A percentile compares a stretch with the other conserved stretches of the same genome.
Conservation (phyloP, 2,113 vertebrate species). For the Argyrosomus japonicus region DNA sequence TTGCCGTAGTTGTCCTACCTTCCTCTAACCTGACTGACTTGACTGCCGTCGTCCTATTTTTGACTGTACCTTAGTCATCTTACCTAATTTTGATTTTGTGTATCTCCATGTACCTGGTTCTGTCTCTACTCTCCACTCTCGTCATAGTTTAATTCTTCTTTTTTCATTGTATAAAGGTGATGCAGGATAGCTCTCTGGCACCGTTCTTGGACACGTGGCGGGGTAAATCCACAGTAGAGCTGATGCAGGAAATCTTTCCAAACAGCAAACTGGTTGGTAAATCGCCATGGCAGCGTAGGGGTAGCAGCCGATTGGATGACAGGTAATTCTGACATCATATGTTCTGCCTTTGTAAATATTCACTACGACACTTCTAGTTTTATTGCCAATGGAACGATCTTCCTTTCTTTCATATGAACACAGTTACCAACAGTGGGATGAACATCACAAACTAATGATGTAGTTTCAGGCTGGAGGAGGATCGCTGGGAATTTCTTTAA, state of each 20-base stretch:
- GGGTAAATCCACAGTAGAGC: constrained; percentile 90
- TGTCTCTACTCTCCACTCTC: background rate
- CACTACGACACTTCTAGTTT: background rate
- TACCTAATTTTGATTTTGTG: background rate
- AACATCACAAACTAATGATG: background rate
- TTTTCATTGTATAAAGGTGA: constrained; percentile 62
- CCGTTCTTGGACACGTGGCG: constrained; percentile 90
- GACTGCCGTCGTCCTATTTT: background rate
- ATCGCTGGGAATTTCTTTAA: background rate
- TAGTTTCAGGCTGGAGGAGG: background rate
- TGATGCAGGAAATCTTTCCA: constrained; percentile 94
- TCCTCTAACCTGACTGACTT: background rate
- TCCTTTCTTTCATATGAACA: background rate
- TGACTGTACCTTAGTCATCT: background rate
- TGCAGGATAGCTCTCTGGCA: constrained; percentile 89
- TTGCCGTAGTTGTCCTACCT: background rate
- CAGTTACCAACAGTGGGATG: background rate
- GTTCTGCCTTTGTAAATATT: background rate
- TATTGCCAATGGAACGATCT: background rate
- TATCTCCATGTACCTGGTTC: background rate
- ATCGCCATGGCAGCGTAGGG: constrained; percentile 73
- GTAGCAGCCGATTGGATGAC: constrained; percentile 69
- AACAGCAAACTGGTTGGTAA: constrained; percentile 51
- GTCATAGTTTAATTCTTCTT: background rate
- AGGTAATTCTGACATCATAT: constrained; percentile 62